phyloP scores from a whole-genome alignment of 2,888 invertebrate genomes.

The Ellobium chinense region DNA sequence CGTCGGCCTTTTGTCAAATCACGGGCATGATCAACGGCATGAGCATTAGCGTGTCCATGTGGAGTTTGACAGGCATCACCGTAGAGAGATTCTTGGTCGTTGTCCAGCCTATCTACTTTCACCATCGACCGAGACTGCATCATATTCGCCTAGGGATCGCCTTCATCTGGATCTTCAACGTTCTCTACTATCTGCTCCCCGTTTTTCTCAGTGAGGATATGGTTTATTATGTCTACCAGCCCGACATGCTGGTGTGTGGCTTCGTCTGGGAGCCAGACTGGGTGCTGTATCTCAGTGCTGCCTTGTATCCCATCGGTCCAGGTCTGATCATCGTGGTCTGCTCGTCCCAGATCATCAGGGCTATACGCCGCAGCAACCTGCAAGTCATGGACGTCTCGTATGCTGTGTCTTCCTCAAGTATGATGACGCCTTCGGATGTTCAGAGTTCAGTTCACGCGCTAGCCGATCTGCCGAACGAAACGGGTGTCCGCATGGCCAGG shows the following conservation, averaged over 20 bases:
- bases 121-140: not conserved
- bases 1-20: constrained; percentile 10
- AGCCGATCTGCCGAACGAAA: not conserved
- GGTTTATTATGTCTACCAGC: constrained; percentile 19
- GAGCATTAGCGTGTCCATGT: constrained; percentile 30
- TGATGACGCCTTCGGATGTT: not conserved
- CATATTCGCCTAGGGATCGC: not conserved
- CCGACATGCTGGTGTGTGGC: constrained; percentile 8
- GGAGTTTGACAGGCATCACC: constrained; percentile 33
- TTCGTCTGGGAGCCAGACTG: constrained; percentile 15
- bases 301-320: constrained; percentile 24
- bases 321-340: constrained; percentile 11
- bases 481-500: not conserved
- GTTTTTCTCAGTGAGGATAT: not conserved
- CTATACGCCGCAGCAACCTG: not conserved
- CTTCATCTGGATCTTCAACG: constrained; percentile 27
- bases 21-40: constrained; percentile 33
- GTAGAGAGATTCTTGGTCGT: constrained; percentile 28
- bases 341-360: not conserved
- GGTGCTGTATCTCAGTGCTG: not conserved
- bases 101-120: not conserved
- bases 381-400: not conserved
- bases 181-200: not conserved
- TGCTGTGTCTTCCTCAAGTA: not conserved
- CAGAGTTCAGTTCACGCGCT: too few species aligned